phyloP scores from a whole-genome alignment of 2,113 vertebrate genomes.

The Phrynosoma platyrhinos region DNA sequence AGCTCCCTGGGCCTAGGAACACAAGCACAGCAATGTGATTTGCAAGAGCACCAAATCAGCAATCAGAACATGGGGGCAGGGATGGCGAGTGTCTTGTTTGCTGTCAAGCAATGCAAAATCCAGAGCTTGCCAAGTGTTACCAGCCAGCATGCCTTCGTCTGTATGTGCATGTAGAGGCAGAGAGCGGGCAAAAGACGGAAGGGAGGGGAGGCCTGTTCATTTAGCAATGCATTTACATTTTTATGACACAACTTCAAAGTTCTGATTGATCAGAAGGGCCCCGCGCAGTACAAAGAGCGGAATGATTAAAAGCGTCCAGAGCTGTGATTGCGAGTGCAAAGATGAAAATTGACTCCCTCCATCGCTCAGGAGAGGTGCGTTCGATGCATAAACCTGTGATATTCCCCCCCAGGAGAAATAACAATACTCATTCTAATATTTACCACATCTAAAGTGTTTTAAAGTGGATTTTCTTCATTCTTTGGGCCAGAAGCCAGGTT shows the following conservation, averaged over 20 bases:
- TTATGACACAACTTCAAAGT: slow-evolving; percentile 55
- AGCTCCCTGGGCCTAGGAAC: slow-evolving; percentile 42
- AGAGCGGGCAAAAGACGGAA: not conserved
- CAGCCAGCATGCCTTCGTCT: not conserved
- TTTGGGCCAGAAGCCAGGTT: not conserved
- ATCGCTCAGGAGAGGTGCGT: not conserved
- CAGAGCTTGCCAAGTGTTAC: rapidly evolving
- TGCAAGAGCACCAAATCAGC: slow-evolving; percentile 34
- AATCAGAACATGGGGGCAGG: slow-evolving; percentile 37
- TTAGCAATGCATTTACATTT: slow-evolving; percentile 53
- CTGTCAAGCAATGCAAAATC: not conserved
- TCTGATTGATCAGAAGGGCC: slow-evolving; percentile 51
- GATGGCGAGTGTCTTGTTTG: not conserved
- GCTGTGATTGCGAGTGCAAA: slow-evolving; percentile 9
- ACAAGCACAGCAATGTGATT: not conserved
- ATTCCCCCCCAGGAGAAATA: slow-evolving; percentile 29
- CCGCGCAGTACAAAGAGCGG: slow-evolving; percentile 34
- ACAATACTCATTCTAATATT: not conserved
- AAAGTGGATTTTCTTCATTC: not conserved
- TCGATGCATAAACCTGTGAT: slow-evolving; percentile 15
- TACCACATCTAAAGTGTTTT: not conserved
- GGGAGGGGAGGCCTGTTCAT: slow-evolving; percentile 35
- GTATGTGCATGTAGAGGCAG: rapidly evolving
- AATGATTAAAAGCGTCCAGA: slow-evolving; percentile 51
- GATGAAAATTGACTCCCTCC: slow-evolving; percentile 11